Percentiles rank a stretch among this genome's conserved stretches.
Conservation (phyloP, 2,888 invertebrate species). For the Acanthosoma haemorrhoidale region DNA sequence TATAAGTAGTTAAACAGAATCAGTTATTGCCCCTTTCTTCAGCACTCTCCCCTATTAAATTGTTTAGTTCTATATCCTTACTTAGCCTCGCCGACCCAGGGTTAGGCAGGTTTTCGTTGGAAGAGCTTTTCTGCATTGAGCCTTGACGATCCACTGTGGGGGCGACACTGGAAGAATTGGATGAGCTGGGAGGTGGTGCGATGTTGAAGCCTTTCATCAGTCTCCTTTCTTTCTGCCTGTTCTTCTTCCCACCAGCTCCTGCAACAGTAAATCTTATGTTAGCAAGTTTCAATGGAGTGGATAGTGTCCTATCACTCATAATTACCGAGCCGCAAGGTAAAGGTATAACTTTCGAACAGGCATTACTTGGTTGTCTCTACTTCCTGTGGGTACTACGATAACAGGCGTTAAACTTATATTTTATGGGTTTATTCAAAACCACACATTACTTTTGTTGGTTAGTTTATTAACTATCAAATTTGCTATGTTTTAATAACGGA, state of each 20-base stretch:
- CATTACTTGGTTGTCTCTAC: too few relatives aligned
- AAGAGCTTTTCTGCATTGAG: slow-evolving; percentile 47
- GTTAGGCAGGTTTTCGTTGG: slow-evolving; percentile 35
- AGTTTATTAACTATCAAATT: too few relatives aligned
- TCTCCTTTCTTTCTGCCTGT: slow-evolving; percentile 84
- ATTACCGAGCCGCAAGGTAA: too few relatives aligned
- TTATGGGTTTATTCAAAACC: too few relatives aligned
- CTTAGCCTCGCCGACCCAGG: slow-evolving; percentile 32
- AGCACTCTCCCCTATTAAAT: too few relatives aligned
- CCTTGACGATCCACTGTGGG: slow-evolving; percentile 44
- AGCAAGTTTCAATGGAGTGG: background rate
- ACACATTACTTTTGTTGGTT: too few relatives aligned
- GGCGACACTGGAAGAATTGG: slow-evolving; percentile 40
- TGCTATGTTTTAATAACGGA: too few relatives aligned
- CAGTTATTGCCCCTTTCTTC: background rate
- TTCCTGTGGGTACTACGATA: too few relatives aligned
- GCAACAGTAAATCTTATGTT: slow-evolving; percentile 35
- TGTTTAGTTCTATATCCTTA: slow-evolving; percentile 26
- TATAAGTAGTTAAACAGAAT: slow-evolving; percentile 24
- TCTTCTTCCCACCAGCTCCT: slow-evolving; percentile 89
- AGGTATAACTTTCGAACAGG: too few relatives aligned
- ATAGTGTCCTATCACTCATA: background rate
- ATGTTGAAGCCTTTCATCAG: slow-evolving; percentile 94
- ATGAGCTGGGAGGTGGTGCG: slow-evolving; percentile 61
- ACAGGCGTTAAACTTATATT: too few relatives aligned